Evolutionary conservation across 2,797 vertebrate species (phyloP).

Genomic region (Mus spretus): DNA sequence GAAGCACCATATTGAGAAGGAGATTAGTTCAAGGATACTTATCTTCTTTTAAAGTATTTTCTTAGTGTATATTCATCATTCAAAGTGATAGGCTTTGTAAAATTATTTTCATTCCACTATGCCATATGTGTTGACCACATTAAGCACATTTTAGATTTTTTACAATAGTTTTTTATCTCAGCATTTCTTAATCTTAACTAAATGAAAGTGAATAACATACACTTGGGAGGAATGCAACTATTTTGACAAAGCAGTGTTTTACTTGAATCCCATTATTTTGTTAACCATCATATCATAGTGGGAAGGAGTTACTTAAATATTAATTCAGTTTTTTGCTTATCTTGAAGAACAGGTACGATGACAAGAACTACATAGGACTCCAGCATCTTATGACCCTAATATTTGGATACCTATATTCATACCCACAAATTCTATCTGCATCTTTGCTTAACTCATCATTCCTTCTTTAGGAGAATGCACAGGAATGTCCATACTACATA

Average conservation of each 20-base stretch:
- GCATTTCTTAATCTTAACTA: slow-evolving; percentile 6
- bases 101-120: neutral
- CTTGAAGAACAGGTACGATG: slow-evolving; percentile 12
- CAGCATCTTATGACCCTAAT: neutral
- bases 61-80: neutral
- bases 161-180: slow-evolving; percentile 5
- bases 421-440: slow-evolving; percentile 30
- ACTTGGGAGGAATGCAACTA: slow-evolving; percentile 35
- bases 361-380: neutral
- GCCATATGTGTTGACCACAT: neutral
- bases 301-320: slow-evolving; percentile 59
- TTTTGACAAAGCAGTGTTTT: slow-evolving; percentile 44
- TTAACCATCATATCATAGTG: slow-evolving; percentile 64
- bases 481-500: neutral
- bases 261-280: slow-evolving; percentile 70
- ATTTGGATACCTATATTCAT: slow-evolving; percentile 5
- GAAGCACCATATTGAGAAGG: neutral
- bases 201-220: neutral
- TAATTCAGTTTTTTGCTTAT: slow-evolving; percentile 66
- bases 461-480: slow-evolving; percentile 36
- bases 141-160: neutral
- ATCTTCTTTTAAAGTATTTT: neutral
- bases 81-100: neutral
- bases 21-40: neutral
- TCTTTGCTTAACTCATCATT: neutral